Evolutionary conservation across 2,797 vertebrate species (phyloP), one percentile per base, ranked within the genome.

Genomic region (Tapera naevia): DNA sequence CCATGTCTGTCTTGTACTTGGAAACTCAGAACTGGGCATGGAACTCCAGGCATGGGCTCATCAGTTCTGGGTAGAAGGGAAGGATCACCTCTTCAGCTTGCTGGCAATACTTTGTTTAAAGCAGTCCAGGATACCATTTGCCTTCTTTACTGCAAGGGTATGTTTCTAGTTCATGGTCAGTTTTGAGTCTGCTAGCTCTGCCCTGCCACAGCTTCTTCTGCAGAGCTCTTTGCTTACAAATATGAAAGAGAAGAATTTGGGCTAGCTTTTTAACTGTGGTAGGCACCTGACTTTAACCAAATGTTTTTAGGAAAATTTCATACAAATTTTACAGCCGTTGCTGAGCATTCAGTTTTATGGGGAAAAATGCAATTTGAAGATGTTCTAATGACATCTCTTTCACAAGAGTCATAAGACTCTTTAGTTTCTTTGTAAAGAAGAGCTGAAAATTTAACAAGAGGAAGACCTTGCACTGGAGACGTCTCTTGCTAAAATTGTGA

Each of bases 1-100:
- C 32, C 9, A 10, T 10, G 2, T 56, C 33, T 66, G 17, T 53
- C 0, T 0, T 33, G 33, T 39, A 28, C 35, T 48, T 5, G 10
- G n/a, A 28, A 81, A 41, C 18, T 16, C 23, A 27, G 23, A 74
- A 33, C 33, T 53, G 30, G 57, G 11, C 6, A 11, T 5, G 12
- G 25, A 6, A 35, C 15, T 78, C 57, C 24, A 56, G 43, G 2
- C 2, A 1, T 17, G 46, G n/a, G 9, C 9, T 67, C 33, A 30
- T 25, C 28, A 41, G 32, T 21, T 15, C 28, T 70, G 14, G 84
- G 21, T 1, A 32, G 37, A 58, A 33, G 13, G 14, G 22, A 73
- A 54, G n/a, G 22, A 45, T 81, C 27, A 32, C 3, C 9, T 82
- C 28, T 8, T 53, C 2, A 0, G 12, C 17, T 14, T 75, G 3